Evolutionary conservation across 1,140 invertebrate species (phyloP), one percentile per base, ranked within the genome.

Genomic region (Drosophila saltans): DNA sequence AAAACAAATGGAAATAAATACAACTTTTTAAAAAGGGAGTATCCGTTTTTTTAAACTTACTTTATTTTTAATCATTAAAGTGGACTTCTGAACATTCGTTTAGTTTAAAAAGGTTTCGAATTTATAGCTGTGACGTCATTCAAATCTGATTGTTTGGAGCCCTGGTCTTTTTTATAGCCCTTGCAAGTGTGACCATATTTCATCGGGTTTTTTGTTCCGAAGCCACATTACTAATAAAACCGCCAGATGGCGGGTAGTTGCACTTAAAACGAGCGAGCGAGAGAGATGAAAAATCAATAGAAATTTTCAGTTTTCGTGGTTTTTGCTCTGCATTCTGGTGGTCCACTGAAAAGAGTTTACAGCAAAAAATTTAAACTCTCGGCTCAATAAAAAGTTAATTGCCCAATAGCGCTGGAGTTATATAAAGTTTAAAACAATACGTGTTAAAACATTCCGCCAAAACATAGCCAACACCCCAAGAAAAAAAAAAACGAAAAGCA

Each of bases 231-330:
- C 63, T 81, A 36, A 30, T 26, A 43, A 55, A 33, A 75, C 79
- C 72, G 79, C 72, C 73, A 88, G 83, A 73, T 82, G 82, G 76
- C 76, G 80, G 73, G 70, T 67, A 69, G 24, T 28, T 41, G n/a
- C 60, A 62, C 45, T 59, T 65, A 66, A 59, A 61, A 66, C 52
- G 59, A 76, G 76, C 69, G 81, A 81, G 77, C 70, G 73, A 78
- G 80, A 78, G 80, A 72, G 83, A 88, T 78, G 82, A 86, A 88
- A 88, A 88, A 88, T 88, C 83, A 88, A 88, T 88, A 88, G 80
- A 88, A 88, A 88, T 88, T 88, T 88, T 88, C 83, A 77, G 28
- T 82, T 78, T 67, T 78, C 59, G 84, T 89, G 79, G 79, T 79
- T 72, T 36, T 36, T 81, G 81, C 78, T 78, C 72, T 69, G 82